Evolutionary conservation across 37 sponge, comb jelly and placozoan species (phyloP), one percentile per base, ranked within the genome.

Genomic region (Diacarnus erythraeanus): DNA sequence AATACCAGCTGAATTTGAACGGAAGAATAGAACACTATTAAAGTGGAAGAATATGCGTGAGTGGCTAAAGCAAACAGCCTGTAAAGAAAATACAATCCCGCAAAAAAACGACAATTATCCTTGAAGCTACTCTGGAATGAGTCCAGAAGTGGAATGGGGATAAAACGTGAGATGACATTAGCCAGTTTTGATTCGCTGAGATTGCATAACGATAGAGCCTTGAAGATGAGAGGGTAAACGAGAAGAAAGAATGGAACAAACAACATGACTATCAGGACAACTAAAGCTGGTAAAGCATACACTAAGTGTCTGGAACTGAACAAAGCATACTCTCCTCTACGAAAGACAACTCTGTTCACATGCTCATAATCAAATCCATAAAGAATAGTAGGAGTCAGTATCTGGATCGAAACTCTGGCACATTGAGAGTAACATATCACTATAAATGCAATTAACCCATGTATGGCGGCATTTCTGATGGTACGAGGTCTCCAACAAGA

Each of bases 211-310:
- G 64, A 41, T 1, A 87, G 25, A 0, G 81, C 29, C 12, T 80
- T 87, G 34, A 25, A 38, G 37, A 38, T 38, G 20, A 73, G 58
- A 22, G 88, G 88, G 42, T 81, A 81, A 1, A 77, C 18, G 0
- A 87, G 23, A 26, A 87, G 72, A 22, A 76, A 20, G 1, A 87
- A 2, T 26, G 77, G 77, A 12, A 81, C 82, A 3, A 77, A 6
- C 17, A 37, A 23, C 42, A 87, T 41, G 20, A 69, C 12, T 21
- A 59, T 54, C 12, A 67, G 30, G 25, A 64, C 29, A 25, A 81
- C 2, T 15, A 70, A 2, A 6, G 81, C 81, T 43, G 88, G 81
- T 42, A 87, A 25, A n/a, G 88, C 88, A 77, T 87, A 87, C 41
- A 6, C 38, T 41, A 81, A 38, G 37, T 87, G 88, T 21, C 68